Base-by-base conservation (phyloP, 2,888 invertebrate species). In the Leuctra nigra region DNA sequence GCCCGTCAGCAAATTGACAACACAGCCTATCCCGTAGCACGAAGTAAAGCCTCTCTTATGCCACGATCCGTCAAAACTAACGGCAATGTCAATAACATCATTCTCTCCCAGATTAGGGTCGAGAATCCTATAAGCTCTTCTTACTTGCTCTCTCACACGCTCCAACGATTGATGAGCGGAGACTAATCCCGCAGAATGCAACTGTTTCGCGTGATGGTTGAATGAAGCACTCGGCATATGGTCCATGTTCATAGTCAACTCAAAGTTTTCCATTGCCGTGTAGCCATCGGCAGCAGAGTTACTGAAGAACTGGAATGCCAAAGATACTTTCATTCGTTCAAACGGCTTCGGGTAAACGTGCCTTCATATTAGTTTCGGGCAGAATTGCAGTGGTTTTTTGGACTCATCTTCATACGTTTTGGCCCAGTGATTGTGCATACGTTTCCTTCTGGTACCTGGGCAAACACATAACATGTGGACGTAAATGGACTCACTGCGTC, bases 1-100 rank as follows among this genome's bases (percentile, higher is more conserved):
- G 52, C 62, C 62, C 1, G 54, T 53, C n/a, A 50, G 18, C 22
- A 57, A 20, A 11, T 61, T 59, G 46, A 63, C 58, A 3, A 61
- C 60, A 20, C 41, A 61, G 13, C 62, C 59, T 44, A 63, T 57
- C 11, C 62, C 60, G 48, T 62, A 59, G 33, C 61, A 61, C 2
- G 61, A 63, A 53, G 58, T 62, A 38, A 54, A 58, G 3, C 61
- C 59, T 13, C 62, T 54, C 9, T 62, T 62, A 35, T 54, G 48
- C 59, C 61, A 63, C 6, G 60, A 57, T 23, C 61, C 61, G 56
- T 63, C 62, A 20, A 16, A 41, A 11, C 41, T 41, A 4, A 41
- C 41, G 14, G 18, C 41, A 18, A 41, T 41, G 41, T 6, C 20
- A 6, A 41, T 16, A 4, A 41, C 20, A 4, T 18, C 4, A 16